phyloP scores from a whole-genome alignment of 2,113 vertebrate genomes.

The Recurvirostra avosetta region DNA sequence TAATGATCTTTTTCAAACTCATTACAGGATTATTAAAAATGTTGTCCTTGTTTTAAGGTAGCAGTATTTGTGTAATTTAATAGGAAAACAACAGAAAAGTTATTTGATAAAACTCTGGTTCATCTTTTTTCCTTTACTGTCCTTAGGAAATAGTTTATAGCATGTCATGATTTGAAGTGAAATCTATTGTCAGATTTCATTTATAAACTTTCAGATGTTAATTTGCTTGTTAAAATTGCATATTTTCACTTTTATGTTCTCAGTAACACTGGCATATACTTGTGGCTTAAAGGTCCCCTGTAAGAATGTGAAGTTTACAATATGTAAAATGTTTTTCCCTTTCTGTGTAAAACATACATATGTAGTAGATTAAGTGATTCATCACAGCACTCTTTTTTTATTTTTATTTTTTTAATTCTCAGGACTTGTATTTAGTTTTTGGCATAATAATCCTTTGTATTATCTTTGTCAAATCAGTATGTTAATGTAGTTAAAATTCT shows the following conservation, averaged over 20 bases:
- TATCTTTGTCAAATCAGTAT: background rate
- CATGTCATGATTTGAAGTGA: background rate
- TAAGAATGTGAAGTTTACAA: background rate
- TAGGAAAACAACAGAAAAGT: background rate
- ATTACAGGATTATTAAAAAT: background rate
- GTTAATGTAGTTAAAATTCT: background rate
- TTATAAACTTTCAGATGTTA: background rate
- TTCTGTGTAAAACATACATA: background rate
- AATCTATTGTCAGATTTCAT: rapidly evolving
- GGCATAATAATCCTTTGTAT: background rate
- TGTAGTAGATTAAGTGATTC: background rate
- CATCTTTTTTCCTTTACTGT: background rate
- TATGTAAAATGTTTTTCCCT: rapidly evolving
- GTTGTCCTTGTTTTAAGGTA: background rate
- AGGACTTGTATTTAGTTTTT: background rate
- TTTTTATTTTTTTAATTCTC: background rate
- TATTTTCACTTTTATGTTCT: background rate
- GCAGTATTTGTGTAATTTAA: background rate
- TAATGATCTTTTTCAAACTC: background rate
- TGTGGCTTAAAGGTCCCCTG: background rate
- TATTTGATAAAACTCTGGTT: background rate
- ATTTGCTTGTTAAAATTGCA: background rate
- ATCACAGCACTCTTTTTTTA: background rate
- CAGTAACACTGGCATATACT: rapidly evolving
- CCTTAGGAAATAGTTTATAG: background rate